These are phyloP conservation scores for Caenorhabditis japonica DNA, from an alignment of 2,888 invertebrate genomes.

Conservation along the genomic window DNA sequence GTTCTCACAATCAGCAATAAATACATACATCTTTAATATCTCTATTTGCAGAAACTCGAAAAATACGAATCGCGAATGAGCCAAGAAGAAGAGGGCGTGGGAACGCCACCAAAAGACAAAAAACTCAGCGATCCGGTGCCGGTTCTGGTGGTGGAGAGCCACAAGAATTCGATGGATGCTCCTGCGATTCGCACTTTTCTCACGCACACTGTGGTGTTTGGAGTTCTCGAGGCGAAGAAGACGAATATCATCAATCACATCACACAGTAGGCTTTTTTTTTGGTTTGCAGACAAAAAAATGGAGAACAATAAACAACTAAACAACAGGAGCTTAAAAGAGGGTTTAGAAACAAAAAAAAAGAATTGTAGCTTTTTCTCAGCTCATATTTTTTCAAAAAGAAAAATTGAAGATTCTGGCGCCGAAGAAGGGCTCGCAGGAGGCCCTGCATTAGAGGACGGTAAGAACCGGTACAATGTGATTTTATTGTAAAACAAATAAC, in stretches of 20 bases:
- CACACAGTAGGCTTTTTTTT: slow-evolving; percentile 33
- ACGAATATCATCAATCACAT: slow-evolving; percentile 52
- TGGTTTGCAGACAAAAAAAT: no score
- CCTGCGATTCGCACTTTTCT: slow-evolving; percentile 56
- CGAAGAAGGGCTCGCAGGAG: no score
- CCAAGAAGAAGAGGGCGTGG: slow-evolving; percentile 40
- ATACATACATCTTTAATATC: background rate
- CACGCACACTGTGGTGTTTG: slow-evolving; percentile 57
- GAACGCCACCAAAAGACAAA: slow-evolving; percentile 37
- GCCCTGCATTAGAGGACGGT: no score
- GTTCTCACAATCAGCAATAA: no score
- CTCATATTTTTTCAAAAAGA: no score
- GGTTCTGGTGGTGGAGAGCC: slow-evolving; percentile 32
- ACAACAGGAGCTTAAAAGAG: no score
- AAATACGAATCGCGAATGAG: slow-evolving; percentile 31
- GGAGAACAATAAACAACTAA: no score
- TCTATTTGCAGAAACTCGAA: slow-evolving; percentile 39
- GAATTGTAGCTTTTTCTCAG: no score
- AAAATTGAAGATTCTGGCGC: no score
- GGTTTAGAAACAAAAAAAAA: no score
- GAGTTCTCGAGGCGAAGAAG: slow-evolving; percentile 50
- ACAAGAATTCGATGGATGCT: slow-evolving; percentile 31
- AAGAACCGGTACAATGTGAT: no score
- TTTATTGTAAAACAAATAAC: no score
- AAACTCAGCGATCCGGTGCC: slow-evolving; percentile 28